Evolutionary conservation across 2,113 vertebrate genomes (phyloP).

Genomic region (Sceloporus tristichus): DNA sequence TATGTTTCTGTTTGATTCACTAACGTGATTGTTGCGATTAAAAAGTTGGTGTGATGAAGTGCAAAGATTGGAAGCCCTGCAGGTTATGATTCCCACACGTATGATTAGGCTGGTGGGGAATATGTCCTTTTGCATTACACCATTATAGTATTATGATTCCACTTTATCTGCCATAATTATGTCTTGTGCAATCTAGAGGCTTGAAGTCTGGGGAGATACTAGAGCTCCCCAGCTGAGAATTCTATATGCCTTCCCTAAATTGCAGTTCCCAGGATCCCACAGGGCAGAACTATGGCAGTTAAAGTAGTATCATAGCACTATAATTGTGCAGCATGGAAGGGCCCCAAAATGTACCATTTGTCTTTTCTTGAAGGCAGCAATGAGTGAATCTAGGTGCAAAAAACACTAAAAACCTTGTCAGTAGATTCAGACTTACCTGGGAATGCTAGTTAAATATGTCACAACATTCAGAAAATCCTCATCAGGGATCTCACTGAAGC

Average conservation of each 20-base stretch:
- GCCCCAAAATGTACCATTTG: background rate
- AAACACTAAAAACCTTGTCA: background rate
- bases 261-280: too few species aligned
- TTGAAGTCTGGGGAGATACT: too few species aligned
- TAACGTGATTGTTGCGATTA: too few species aligned
- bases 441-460: constrained; percentile 95
- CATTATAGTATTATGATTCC: too few species aligned
- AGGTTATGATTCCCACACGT: too few species aligned
- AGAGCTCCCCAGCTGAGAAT: too few species aligned
- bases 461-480: constrained; percentile 95
- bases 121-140: background rate
- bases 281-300: too few species aligned
- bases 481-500: constrained; percentile 90
- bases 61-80: background rate
- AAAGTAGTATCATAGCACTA: background rate
- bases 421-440: constrained; percentile 79
- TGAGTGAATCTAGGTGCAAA: background rate
- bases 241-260: too few species aligned
- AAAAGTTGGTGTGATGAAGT: too few species aligned
- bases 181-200: too few species aligned
- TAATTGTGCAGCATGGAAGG: background rate
- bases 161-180: too few species aligned
- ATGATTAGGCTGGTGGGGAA: background rate
- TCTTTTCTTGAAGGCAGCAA: background rate
- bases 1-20: too few species aligned